These are phyloP conservation scores for Plectrocnemia conspersa DNA, from an alignment of 1,140 invertebrate genomes.

Conservation along the genomic window DNA sequence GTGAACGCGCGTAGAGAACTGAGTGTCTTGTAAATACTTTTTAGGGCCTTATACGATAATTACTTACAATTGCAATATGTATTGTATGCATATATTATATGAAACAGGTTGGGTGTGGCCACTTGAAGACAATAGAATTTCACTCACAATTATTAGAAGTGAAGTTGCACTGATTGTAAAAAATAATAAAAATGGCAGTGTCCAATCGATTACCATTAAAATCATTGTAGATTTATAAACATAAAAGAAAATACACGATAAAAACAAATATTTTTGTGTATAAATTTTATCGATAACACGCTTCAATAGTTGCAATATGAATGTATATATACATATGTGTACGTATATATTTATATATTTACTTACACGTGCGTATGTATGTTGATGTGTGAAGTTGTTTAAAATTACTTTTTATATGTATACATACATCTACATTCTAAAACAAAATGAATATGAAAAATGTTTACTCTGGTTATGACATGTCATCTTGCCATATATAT, in stretches of 20 bases:
- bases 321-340: slow-evolving; percentile 26
- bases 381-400: too few species aligned
- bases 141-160: slow-evolving; percentile 28
- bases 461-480: too few species aligned
- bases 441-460: too few species aligned
- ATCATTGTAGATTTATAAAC: slow-evolving; percentile 13
- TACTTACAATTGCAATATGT: slow-evolving; percentile 32
- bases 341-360: too few species aligned
- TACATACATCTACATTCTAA: too few species aligned
- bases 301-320: slow-evolving; percentile 29
- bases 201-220: slow-evolving; percentile 19
- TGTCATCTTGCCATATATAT: slow-evolving; percentile 30
- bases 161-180: slow-evolving; percentile 22
- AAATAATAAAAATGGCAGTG: slow-evolving; percentile 2
- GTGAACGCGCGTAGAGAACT: slow-evolving; percentile 20
- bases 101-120: slow-evolving; percentile 31
- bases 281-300: slow-evolving; percentile 11
- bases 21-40: slow-evolving; percentile 36
- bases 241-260: slow-evolving; percentile 9
- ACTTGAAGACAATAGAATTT: slow-evolving; percentile 35
- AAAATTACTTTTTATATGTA: too few species aligned
- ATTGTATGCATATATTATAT: too few species aligned
- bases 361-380: too few species aligned
- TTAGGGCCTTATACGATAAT: slow-evolving; percentile 35
- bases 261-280: slow-evolving; percentile 22